Evolutionary conservation across 2,797 vertebrate genomes (phyloP).

Genomic region (Pipistrellus pygmaeus): DNA sequence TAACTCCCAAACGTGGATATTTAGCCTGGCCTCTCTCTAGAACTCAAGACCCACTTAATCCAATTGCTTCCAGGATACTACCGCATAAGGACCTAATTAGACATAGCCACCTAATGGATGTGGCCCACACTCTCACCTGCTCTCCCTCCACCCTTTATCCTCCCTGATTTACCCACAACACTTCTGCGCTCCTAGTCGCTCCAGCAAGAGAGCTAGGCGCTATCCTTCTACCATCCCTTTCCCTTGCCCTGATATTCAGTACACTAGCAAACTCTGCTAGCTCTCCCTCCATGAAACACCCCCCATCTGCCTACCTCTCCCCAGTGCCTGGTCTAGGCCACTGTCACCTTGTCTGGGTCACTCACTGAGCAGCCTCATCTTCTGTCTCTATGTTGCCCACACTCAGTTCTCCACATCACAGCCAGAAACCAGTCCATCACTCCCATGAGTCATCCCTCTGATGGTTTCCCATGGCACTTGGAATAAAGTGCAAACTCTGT

Average conservation of each 20-base stretch:
- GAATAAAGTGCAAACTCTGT: not conserved
- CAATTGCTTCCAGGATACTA: not conserved
- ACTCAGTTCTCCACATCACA: not conserved
- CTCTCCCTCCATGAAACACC: not conserved
- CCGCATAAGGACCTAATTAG: not conserved
- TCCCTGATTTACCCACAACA: not conserved
- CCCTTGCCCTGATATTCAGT: not conserved
- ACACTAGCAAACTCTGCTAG: not conserved
- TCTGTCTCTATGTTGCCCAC: not conserved
- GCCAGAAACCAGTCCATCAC: not conserved
- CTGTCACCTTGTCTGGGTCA: not conserved
- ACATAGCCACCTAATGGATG: not conserved
- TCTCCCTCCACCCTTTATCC: not conserved
- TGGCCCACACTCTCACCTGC: not conserved
- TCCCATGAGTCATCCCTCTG: not conserved
- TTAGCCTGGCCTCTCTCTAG: not conserved
- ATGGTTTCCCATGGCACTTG: not conserved
- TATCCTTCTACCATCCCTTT: not conserved
- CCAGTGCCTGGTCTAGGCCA: not conserved
- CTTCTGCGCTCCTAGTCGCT: not conserved
- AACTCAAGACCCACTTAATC: not conserved
- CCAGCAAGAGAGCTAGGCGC: not conserved
- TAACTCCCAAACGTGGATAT: not conserved
- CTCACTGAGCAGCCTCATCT: not conserved
- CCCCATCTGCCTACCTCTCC: not conserved